Conservation (phyloP, 2,113 vertebrate species). For the Spilogale gracilis region DNA sequence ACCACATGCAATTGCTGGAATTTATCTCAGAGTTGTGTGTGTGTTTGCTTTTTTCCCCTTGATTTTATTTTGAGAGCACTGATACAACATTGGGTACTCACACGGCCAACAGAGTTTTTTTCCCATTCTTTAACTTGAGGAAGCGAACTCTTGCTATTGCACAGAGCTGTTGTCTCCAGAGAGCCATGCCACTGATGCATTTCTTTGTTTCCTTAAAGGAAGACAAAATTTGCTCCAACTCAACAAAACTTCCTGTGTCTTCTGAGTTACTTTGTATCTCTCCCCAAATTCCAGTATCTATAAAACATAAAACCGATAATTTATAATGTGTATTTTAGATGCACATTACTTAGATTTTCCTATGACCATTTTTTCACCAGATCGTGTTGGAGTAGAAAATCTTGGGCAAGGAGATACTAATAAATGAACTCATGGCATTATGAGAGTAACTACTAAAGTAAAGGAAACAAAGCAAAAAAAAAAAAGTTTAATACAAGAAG, state of each 20-base stretch:
- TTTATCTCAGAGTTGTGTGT: neutral
- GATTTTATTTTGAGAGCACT: neutral
- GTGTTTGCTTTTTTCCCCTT: neutral
- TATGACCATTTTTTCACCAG: neutral
- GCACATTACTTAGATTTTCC: neutral
- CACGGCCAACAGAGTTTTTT: conserved; percentile 87
- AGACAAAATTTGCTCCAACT: conserved; percentile 86
- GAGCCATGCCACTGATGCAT: conserved; percentile 82
- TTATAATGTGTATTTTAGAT: neutral
- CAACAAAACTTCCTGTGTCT: conserved; percentile 80
- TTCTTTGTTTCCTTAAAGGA: conserved; percentile 79
- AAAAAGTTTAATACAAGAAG: neutral
- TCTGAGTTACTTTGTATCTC: conserved; percentile 83
- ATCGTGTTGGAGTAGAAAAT: neutral
- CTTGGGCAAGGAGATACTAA: neutral
- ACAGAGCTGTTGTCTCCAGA: conserved; percentile 95
- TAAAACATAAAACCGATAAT: neutral
- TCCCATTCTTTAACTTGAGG: conserved; percentile 91
- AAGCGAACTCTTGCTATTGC: conserved; percentile 92
- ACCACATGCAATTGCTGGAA: neutral
- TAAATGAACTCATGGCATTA: neutral
- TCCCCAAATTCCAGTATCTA: conserved; percentile 88
- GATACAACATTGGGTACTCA: conserved; percentile 54
- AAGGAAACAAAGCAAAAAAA: neutral
- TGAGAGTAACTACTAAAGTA: neutral